A percentile compares a stretch with the other conserved stretches of the same genome.
Evolutionary conservation across 2,888 invertebrate species (phyloP).

Genomic region (Oxyscelio sp.): DNA sequence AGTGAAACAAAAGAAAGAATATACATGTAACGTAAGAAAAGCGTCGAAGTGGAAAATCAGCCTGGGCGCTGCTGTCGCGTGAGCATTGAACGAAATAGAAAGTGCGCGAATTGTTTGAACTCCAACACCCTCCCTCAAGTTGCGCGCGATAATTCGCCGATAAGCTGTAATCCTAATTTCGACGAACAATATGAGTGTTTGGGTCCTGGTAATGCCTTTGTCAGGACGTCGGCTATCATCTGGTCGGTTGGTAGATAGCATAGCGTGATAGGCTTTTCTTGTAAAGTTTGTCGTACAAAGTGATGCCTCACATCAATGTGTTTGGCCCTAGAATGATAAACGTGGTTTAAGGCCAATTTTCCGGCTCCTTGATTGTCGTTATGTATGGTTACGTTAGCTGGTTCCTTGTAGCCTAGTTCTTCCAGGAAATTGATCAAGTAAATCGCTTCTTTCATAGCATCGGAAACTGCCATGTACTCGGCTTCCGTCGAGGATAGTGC

Average conservation of each 20-base stretch:
- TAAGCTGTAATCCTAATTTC: not conserved
- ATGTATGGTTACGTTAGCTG: not conserved
- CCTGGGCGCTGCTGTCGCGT: not conserved
- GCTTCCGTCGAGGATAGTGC: too few species aligned
- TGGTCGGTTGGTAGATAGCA: slow-evolving; percentile 14
- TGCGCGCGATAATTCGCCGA: not conserved
- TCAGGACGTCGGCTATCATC: slow-evolving; percentile 38
- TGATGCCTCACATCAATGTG: slow-evolving; percentile 32
- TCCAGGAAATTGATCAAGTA: slow-evolving; percentile 4
- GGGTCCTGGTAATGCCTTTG: slow-evolving; percentile 15
- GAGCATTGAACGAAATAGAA: not conserved
- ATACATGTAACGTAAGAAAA: too few species aligned
- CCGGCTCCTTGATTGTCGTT: slow-evolving; percentile 33
- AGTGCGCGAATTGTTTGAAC: not conserved
- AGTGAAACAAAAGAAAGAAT: not conserved
- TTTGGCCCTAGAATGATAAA: slow-evolving; percentile 23
- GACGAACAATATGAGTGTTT: not conserved
- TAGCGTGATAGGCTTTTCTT: not conserved
- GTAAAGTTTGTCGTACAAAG: slow-evolving; percentile 21
- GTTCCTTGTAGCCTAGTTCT: not conserved
- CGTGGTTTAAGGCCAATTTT: slow-evolving; percentile 12
- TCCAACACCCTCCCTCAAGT: slow-evolving; percentile 1
- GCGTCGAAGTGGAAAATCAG: not conserved
- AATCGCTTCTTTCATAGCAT: slow-evolving; percentile 32
- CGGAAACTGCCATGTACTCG: not conserved